Conservation (phyloP, 2,797 vertebrate genomes). For the Sebastes iracundus region DNA sequence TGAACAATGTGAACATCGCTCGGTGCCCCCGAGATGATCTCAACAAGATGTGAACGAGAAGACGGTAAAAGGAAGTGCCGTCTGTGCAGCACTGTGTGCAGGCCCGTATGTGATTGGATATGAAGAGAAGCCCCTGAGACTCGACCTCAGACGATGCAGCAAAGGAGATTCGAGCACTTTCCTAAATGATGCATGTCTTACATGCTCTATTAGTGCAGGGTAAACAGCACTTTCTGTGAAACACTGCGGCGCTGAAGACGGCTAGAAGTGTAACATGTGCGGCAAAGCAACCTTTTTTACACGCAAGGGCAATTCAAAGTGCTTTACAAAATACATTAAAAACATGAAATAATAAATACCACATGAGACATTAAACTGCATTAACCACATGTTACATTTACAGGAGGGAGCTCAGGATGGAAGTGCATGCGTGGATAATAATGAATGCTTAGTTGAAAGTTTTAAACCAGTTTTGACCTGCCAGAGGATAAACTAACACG, state of each 20-base stretch:
- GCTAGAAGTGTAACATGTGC: neutral
- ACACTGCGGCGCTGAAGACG: neutral
- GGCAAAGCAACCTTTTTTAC: neutral
- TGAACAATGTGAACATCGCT: conserved; percentile 7
- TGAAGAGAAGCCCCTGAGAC: conserved; percentile 27
- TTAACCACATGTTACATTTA: neutral
- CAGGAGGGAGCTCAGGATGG: neutral
- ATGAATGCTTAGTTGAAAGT: neutral
- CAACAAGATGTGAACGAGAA: conserved; percentile 1
- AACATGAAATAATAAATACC: neutral
- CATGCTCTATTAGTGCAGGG: conserved; percentile 42
- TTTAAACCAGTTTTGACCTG: neutral
- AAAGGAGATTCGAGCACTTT: conserved; percentile 27
- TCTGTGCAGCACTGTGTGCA: neutral
- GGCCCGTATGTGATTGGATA: neutral
- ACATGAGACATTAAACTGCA: neutral
- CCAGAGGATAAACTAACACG: neutral
- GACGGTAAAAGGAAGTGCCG: neutral
- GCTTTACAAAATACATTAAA: neutral
- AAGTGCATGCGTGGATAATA: neutral
- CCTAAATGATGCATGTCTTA: conserved; percentile 54
- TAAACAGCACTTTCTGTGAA: conserved; percentile 17
- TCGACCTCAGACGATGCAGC: conserved; percentile 21
- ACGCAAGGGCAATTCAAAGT: neutral
- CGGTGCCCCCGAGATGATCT: neutral